Conservation (phyloP, 2,888 invertebrate genomes). For the Brachylomia viminalis region DNA sequence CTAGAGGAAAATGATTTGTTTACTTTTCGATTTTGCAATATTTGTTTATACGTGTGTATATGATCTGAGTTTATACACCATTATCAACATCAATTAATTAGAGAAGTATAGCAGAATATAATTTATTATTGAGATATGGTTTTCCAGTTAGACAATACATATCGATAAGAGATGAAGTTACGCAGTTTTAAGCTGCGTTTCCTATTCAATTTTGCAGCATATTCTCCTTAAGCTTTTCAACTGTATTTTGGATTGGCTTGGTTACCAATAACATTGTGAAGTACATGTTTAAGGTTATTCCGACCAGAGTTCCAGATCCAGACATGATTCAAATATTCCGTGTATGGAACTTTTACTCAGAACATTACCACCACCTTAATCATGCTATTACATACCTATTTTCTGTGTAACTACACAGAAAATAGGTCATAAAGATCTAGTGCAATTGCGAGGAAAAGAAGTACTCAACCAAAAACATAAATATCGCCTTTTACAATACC, state of each 20-base stretch:
- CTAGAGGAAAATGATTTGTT: conserved; percentile 49
- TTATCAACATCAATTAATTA: conserved; percentile 18
- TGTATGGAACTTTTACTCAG: neutral
- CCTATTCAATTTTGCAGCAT: neutral
- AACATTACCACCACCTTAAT: neutral
- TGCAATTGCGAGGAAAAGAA: neutral
- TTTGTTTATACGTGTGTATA: no score
- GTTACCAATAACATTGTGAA: neutral
- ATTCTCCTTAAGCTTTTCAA: neutral
- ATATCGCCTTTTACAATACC: neutral
- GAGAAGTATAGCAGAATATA: neutral
- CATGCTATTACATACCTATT: no score
- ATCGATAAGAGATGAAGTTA: neutral
- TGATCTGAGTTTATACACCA: conserved; percentile 3
- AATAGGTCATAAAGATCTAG: neutral
- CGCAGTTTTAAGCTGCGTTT: neutral
- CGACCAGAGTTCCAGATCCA: neutral
- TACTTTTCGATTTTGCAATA: conserved; percentile 10
- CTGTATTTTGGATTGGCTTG: neutral
- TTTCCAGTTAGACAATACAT: conserved; percentile 29
- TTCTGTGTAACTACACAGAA: no score
- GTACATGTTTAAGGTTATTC: neutral
- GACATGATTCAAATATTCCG: neutral
- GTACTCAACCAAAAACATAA: neutral
- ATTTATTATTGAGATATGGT: conserved; percentile 9